Conservation (phyloP, 2,888 invertebrate genomes). For the Polydrusus cervinus region DNA sequence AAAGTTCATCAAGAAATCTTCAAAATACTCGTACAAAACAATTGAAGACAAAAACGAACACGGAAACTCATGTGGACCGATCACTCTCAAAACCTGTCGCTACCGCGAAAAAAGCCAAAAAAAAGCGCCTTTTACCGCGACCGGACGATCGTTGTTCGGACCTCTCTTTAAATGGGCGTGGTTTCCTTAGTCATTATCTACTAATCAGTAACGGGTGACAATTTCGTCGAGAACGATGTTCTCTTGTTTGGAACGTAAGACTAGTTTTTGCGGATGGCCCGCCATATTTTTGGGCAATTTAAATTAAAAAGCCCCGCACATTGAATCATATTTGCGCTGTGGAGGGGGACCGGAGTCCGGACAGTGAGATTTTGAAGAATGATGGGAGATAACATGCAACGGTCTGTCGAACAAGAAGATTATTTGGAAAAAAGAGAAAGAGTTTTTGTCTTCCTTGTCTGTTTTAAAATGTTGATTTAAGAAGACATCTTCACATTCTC, state of each 20-base stretch:
- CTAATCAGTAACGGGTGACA: slow-evolving; percentile 54
- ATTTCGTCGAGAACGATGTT: slow-evolving; percentile 45
- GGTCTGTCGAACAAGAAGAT: slow-evolving; percentile 41
- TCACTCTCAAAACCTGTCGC: slow-evolving; percentile 37
- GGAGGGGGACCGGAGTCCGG: slow-evolving; percentile 27
- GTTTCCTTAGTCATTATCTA: slow-evolving; percentile 51
- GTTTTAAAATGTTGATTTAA: slow-evolving; percentile 51
- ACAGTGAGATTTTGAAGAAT: slow-evolving; percentile 53
- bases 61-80: slow-evolving; percentile 45
- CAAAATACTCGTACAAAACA: slow-evolving; percentile 14
- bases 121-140: slow-evolving; percentile 37
- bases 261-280: slow-evolving; percentile 61
- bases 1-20: slow-evolving; percentile 32
- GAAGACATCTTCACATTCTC: slow-evolving; percentile 51
- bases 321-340: slow-evolving; percentile 44
- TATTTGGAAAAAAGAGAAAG: slow-evolving; percentile 48
- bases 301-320: slow-evolving; percentile 54
- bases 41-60: slow-evolving; percentile 36
- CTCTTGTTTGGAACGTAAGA: slow-evolving; percentile 51
- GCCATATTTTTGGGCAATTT: slow-evolving; percentile 65
- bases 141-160: slow-evolving; percentile 33
- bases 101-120: slow-evolving; percentile 50
- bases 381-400: slow-evolving; percentile 49
- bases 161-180: slow-evolving; percentile 43
- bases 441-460: slow-evolving; percentile 48